Evolutionary conservation across 2,888 invertebrate genomes (phyloP).

Genomic region (Drosophila macrospina): DNA sequence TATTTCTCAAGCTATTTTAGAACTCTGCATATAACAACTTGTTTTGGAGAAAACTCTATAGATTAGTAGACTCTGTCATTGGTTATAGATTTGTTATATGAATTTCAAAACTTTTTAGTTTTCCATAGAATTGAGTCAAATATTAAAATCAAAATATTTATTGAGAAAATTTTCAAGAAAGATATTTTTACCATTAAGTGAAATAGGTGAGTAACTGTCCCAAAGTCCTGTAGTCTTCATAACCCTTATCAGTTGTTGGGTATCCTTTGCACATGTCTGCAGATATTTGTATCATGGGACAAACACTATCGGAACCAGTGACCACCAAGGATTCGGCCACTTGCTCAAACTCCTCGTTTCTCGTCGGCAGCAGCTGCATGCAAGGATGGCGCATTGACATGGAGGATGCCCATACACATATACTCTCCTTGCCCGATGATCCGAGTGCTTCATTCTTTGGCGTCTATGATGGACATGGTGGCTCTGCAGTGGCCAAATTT

Average conservation of each 20-base stretch:
- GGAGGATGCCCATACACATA: conserved; percentile 99
- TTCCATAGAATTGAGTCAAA: conserved; percentile 5
- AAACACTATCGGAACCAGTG: conserved; percentile 98
- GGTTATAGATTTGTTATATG: conserved; percentile 28
- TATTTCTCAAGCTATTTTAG: too few relatives aligned
- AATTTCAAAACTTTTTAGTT: conserved; percentile 8
- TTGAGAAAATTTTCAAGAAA: conserved; percentile 7
- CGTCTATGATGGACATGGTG: conserved; percentile 92
- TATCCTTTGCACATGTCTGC: background rate
- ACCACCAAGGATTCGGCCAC: conserved; percentile 94
- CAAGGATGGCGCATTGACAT: conserved; percentile 99
- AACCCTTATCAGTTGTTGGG: background rate
- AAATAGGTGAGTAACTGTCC: conserved; percentile 38
- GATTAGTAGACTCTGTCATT: conserved; percentile 48
- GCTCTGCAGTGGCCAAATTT: conserved; percentile 96
- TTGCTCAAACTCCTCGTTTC: conserved; percentile 89
- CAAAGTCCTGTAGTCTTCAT: background rate
- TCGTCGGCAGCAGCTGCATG: conserved; percentile 98
- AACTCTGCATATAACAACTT: too few relatives aligned
- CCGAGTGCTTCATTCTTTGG: conserved; percentile 97
- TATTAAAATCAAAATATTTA: conserved; percentile 8
- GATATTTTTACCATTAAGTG: conserved; percentile 8
- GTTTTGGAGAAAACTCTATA: background rate
- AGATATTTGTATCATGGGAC: conserved; percentile 90
- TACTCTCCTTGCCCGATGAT: conserved; percentile 96